Percentiles rank a stretch among this genome's conserved stretches.
Evolutionary conservation across 2,797 vertebrate species (phyloP).

Genomic region (Mormyrops attenuatus): DNA sequence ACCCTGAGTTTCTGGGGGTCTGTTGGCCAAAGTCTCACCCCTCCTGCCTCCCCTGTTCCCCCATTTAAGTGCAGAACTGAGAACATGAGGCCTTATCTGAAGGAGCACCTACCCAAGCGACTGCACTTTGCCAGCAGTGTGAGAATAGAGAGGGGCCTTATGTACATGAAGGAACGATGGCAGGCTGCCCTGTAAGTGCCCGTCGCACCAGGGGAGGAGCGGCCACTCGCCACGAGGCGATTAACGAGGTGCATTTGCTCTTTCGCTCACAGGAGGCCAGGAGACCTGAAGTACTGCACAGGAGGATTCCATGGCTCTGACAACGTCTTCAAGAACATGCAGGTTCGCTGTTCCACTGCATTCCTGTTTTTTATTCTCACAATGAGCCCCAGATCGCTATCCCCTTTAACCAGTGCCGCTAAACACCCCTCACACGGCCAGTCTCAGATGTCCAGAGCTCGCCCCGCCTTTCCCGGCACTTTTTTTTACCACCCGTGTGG

Average conservation of each 20-base stretch:
- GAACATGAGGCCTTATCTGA: slow-evolving; percentile 81
- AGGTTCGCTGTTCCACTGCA: slow-evolving; percentile 62
- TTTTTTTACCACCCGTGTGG: neutral
- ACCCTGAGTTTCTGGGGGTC: neutral
- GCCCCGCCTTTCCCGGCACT: neutral
- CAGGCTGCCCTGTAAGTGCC: slow-evolving; percentile 71
- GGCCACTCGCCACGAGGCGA: neutral
- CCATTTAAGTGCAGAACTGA: slow-evolving; percentile 77
- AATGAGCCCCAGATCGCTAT: neutral
- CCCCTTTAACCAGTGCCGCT: neutral
- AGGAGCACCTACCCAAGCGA: slow-evolving; percentile 79
- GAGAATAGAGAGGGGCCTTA: slow-evolving; percentile 81
- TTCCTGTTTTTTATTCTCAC: neutral
- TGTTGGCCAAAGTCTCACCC: neutral
- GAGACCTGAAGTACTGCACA: slow-evolving; percentile 69
- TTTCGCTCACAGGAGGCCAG: slow-evolving; percentile 53
- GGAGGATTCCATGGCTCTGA: slow-evolving; percentile 89
- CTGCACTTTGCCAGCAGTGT: slow-evolving; percentile 77
- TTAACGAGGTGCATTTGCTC: neutral
- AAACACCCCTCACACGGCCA: neutral
- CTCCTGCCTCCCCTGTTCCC: neutral
- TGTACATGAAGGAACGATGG: slow-evolving; percentile 79
- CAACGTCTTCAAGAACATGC: slow-evolving; percentile 88
- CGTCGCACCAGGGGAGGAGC: neutral
- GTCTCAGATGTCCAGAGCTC: neutral